phyloP scores from a whole-genome alignment of 2,888 invertebrate genomes.

The Hypsopygia costalis region DNA sequence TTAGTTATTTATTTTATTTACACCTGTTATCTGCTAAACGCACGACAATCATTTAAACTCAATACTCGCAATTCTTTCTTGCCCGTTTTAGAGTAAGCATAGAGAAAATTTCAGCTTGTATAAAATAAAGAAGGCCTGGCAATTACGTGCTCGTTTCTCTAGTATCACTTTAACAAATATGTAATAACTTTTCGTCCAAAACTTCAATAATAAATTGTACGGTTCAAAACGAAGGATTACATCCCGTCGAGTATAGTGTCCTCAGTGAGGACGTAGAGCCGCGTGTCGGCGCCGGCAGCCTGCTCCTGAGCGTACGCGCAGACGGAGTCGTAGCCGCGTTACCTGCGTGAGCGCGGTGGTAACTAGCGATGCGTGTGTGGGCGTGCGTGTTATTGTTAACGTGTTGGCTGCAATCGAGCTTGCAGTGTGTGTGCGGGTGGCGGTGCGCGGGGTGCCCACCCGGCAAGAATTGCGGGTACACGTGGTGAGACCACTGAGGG shows the following conservation, averaged over 20 bases:
- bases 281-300: neutral
- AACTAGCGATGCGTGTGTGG: slow-evolving; percentile 77
- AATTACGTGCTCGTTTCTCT: no score
- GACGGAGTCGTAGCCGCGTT: slow-evolving; percentile 30
- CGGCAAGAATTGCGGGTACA: slow-evolving; percentile 96
- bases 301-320: slow-evolving; percentile 1
- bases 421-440: slow-evolving; percentile 82
- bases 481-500: slow-evolving; percentile 97
- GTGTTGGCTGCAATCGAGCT: slow-evolving; percentile 73
- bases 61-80: no score
- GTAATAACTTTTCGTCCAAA: neutral
- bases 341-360: slow-evolving; percentile 79
- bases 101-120: no score
- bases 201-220: neutral
- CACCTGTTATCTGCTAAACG: no score
- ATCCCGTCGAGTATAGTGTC: no score
- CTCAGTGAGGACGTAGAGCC: neutral
- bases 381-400: slow-evolving; percentile 72
- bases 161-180: no score
- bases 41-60: no score
- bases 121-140: no score
- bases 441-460: slow-evolving; percentile 88
- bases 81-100: no score
- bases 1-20: no score
- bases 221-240: no score